Conservation (phyloP, 2,888 invertebrate genomes). For the Campoplex capitator region DNA sequence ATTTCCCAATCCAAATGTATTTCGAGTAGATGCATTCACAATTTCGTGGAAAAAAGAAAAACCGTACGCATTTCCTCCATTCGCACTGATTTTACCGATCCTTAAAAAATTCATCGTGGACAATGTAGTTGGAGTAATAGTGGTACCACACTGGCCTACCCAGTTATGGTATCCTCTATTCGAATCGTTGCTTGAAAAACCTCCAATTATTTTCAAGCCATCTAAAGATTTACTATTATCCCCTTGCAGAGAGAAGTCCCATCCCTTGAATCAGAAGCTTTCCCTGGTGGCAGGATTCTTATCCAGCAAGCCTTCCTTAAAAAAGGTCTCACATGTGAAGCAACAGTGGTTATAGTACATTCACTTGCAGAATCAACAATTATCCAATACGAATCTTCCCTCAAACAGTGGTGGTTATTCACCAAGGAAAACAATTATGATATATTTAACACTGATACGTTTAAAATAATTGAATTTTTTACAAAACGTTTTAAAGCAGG, state of each 20-base stretch:
- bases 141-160: conserved; percentile 26
- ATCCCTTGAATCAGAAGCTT: no score
- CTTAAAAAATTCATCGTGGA: conserved; percentile 74
- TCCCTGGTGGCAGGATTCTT: no score
- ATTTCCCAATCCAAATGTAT: conserved; percentile 22
- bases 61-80: conserved; percentile 71
- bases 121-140: conserved; percentile 73
- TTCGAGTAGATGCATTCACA: conserved; percentile 70
- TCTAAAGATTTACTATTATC: no score
- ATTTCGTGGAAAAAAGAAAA: conserved; percentile 48
- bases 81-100: conserved; percentile 69
- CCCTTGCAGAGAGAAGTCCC: no score
- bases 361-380: neutral
- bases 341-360: conserved; percentile 33
- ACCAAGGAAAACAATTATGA: conserved; percentile 50
- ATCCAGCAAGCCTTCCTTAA: conserved; percentile 35
- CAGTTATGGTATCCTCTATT: conserved; percentile 20
- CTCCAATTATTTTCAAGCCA: no score
- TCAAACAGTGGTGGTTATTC: conserved; percentile 17
- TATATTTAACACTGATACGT: conserved; percentile 18
- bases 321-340: conserved; percentile 40
- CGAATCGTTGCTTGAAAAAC: conserved; percentile 31
- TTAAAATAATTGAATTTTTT: conserved; percentile 49
- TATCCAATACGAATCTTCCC: conserved; percentile 21
- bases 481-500: conserved; percentile 50